Percentiles rank a stretch among this genome's conserved stretches.
Evolutionary conservation across 2,113 vertebrate genomes (phyloP).

Genomic region (Thamnaconus septentrionalis): DNA sequence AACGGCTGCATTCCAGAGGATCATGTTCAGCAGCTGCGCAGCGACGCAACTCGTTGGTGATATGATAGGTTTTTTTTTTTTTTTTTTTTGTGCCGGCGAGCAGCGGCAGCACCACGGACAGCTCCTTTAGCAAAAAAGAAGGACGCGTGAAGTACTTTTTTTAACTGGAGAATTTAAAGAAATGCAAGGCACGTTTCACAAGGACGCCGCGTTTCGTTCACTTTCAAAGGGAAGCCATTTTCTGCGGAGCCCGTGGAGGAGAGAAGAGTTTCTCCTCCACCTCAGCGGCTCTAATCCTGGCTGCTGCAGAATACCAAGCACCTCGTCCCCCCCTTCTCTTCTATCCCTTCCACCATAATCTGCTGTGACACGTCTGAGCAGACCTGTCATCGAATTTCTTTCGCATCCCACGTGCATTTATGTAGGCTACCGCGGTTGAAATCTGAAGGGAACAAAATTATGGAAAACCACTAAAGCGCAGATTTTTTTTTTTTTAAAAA

Average conservation of each 20-base stretch:
- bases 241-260: background rate
- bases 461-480: too few species aligned
- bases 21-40: slow-evolving; percentile 23
- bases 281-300: slow-evolving; percentile 33
- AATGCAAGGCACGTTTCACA: background rate
- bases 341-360: slow-evolving; percentile 31
- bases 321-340: background rate
- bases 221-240: background rate
- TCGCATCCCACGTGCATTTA: slow-evolving; percentile 31
- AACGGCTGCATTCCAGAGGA: slow-evolving; percentile 39
- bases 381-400: slow-evolving; percentile 42
- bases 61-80: slow-evolving; percentile 29
- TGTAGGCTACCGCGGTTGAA: slow-evolving; percentile 4
- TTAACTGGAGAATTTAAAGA: background rate
- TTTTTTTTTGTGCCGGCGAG: background rate
- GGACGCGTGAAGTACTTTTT: background rate
- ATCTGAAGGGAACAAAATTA: background rate
- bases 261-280: slow-evolving; percentile 8
- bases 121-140: slow-evolving; percentile 19
- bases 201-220: too few species aligned
- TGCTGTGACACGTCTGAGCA: slow-evolving; percentile 46
- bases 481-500: too few species aligned
- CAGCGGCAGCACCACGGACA: slow-evolving; percentile 41
- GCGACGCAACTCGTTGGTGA: slow-evolving; percentile 58
- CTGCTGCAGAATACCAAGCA: too few species aligned